Percentiles rank a stretch among this genome's conserved stretches.
Evolutionary conservation across 2,797 vertebrate genomes (phyloP).

Genomic region (Tachyglossus aculeatus): DNA sequence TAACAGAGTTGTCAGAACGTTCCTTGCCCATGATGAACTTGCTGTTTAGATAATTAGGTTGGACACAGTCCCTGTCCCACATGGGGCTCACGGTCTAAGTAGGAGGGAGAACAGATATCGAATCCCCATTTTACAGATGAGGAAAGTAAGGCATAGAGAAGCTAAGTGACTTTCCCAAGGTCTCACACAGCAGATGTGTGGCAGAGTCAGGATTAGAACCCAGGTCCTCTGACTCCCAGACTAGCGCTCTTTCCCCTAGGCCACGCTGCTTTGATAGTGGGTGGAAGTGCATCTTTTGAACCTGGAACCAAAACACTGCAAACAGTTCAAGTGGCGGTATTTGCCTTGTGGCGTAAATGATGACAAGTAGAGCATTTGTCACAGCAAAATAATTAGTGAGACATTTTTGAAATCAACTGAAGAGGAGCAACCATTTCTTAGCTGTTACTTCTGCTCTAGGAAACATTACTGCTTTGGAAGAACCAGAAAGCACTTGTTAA

Average conservation of each 20-base stretch:
- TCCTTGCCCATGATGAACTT: too few relatives aligned
- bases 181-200: too few relatives aligned
- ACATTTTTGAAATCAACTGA: conserved; percentile 18
- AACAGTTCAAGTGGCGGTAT: background rate
- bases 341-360: background rate
- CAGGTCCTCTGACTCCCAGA: background rate
- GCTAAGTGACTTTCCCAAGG: too few relatives aligned
- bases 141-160: too few relatives aligned
- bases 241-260: background rate
- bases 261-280: background rate
- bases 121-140: too few relatives aligned
- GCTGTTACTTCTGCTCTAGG: conserved; percentile 12
- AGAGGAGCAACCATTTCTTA: conserved; percentile 1
- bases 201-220: too few relatives aligned
- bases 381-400: conserved; percentile 2
- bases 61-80: too few relatives aligned
- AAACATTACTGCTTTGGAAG: conserved; percentile 2
- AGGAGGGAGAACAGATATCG: too few relatives aligned
- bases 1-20: too few relatives aligned
- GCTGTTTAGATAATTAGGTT: too few relatives aligned
- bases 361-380: background rate
- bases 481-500: conserved; percentile 35
- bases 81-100: too few relatives aligned
- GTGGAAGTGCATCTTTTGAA: background rate
- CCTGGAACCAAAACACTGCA: background rate